Evolutionary conservation across 2,888 invertebrate genomes (phyloP), one percentile per base, ranked within the genome.

Genomic region (Mactromeris polynyma): DNA sequence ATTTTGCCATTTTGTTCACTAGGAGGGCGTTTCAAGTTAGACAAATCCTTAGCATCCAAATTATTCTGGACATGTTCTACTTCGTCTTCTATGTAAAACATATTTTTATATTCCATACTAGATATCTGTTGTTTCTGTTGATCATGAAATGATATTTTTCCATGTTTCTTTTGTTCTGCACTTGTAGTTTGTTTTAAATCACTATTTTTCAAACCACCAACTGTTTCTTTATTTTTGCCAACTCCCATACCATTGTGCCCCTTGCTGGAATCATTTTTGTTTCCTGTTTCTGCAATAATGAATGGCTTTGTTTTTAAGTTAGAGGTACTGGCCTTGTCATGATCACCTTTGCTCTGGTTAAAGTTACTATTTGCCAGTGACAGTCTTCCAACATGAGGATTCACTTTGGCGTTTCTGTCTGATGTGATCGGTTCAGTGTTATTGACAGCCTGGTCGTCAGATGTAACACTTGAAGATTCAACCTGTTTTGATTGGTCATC

Each of bases 51-150:
- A 73, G 31, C 33, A n/a, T 83, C 83, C 4, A 17, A 0, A 11
- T 31, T 40, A 42, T 26, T 19, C n/a, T 31, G 31, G 14, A 73
- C 46, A 46, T 83, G 14, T 33, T 83, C 83, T 26, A 69, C 33
- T 42, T 83, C 83, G 31, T 83, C 73, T 19, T 83, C 46, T 26
- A 83, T 83, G 42, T 69, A 83, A 40, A 83, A 69, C 19, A 31
- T 69, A 69, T 38, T 83, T 33, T 83, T 73, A 11, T 73, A 40
- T 83, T 73, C 83, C 9, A 42, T 31, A 4, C n/a, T 73, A 33
- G 40, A 26, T 9, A 40, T 54, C n/a, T 82, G 19, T 7, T 31
- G 9, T 73, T 31, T 73, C 58, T 64, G 58, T 26, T 83, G 31
- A 42, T 73, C 83, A 69, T 21, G 42, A 46, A 46, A 46, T 46